phyloP scores from a whole-genome alignment of 2,113 vertebrate genomes.

The Smithornis capensis region DNA sequence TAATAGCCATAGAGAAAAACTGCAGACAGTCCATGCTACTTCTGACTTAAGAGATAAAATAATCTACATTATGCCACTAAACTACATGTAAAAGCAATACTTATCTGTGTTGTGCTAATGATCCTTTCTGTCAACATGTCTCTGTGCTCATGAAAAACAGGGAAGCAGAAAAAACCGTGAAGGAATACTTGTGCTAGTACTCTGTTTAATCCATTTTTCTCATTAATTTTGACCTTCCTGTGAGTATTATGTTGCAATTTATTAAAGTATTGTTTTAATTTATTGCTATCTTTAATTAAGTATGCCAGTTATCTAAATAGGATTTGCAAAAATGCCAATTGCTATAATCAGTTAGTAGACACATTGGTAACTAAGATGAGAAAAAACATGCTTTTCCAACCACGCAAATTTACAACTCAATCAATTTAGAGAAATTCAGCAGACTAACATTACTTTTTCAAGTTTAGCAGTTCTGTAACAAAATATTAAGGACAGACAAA shows the following conservation, averaged over 20 bases:
- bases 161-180: neutral
- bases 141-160: neutral
- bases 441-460: neutral
- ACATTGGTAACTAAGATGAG: neutral
- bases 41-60: neutral
- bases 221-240: neutral
- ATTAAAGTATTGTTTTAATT: neutral
- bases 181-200: neutral
- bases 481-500: neutral
- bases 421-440: neutral
- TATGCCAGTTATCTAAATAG: neutral
- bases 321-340: neutral
- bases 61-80: neutral
- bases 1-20: neutral
- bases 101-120: neutral
- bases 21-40: neutral
- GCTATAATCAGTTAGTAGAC: neutral
- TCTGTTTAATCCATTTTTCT: neutral
- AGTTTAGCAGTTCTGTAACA: neutral
- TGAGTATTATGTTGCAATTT: neutral
- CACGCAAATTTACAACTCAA: neutral
- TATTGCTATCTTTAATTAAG: neutral
- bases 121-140: neutral
- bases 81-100: neutral
- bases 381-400: accelerated